These are phyloP conservation scores for Phyllostomus hastatus DNA, from an alignment of 2,113 vertebrate species.

Conservation along the genomic window DNA sequence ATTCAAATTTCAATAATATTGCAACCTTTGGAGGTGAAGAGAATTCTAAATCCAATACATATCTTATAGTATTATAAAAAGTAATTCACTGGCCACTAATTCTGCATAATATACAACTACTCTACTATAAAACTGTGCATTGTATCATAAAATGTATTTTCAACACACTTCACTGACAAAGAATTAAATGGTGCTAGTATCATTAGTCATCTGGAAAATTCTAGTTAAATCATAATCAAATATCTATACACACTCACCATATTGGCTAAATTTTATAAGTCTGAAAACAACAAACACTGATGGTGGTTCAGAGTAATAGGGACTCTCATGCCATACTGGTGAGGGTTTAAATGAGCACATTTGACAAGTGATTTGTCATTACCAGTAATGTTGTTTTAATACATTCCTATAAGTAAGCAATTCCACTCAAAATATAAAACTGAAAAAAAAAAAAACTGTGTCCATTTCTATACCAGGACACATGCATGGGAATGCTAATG, in stretches of 20 bases:
- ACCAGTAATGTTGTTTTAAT: not conserved
- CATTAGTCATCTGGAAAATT: not conserved
- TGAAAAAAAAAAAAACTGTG: not conserved
- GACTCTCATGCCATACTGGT: not conserved
- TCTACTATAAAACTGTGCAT: not conserved
- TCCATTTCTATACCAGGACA: not conserved
- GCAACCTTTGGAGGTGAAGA: not conserved
- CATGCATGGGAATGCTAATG: not conserved
- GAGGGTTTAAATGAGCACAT: not conserved
- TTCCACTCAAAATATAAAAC: not conserved
- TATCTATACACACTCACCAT: not conserved
- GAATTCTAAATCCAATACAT: not conserved
- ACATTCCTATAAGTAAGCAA: not conserved
- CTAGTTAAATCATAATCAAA: not conserved
- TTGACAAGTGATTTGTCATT: not conserved
- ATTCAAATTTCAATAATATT: not conserved
- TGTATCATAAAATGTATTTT: not conserved
- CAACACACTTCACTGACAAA: not conserved
- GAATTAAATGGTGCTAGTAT: not conserved
- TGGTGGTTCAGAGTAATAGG: not conserved
- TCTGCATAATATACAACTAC: not conserved
- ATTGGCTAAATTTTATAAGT: not conserved
- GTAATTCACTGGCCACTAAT: not conserved
- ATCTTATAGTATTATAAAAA: not conserved
- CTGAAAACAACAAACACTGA: not conserved